Evolutionary conservation across 1,140 invertebrate genomes (phyloP).

Genomic region (Pararge aegeria): DNA sequence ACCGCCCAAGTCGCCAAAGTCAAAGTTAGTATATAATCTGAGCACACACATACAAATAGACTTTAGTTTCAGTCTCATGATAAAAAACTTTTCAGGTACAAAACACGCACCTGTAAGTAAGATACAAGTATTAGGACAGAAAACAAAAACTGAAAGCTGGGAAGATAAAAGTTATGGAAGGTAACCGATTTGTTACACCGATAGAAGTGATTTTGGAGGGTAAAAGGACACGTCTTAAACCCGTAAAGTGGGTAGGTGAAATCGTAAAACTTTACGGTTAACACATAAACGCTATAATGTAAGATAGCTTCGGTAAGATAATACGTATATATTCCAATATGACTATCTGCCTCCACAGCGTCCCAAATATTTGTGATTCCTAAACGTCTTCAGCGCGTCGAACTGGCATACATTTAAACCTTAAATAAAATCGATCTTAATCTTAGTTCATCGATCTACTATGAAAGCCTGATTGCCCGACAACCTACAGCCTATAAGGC

Average conservation of each 20-base stretch:
- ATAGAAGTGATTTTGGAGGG: not conserved
- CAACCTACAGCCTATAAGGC: too few species aligned
- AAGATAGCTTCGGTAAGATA: not conserved
- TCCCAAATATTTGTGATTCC: constrained; percentile 13
- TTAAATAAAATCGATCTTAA: too few species aligned
- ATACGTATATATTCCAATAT: not conserved
- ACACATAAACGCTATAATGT: constrained; percentile 20
- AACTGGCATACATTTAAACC: not conserved
- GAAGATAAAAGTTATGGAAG: not conserved
- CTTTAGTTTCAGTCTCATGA: too few species aligned
- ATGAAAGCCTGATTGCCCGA: too few species aligned
- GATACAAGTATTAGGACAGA: too few species aligned
- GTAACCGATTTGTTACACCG: not conserved
- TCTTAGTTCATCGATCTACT: too few species aligned
- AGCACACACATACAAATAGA: too few species aligned
- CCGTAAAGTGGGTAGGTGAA: constrained; percentile 11
- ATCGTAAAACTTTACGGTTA: constrained; percentile 19
- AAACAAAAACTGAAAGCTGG: too few species aligned
- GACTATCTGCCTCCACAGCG: not conserved
- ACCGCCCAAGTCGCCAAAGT: too few species aligned
- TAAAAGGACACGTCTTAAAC: not conserved
- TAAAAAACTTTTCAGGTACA: too few species aligned
- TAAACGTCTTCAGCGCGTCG: not conserved
- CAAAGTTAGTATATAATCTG: too few species aligned
- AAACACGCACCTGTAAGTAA: too few species aligned